Evolutionary conservation across 2,113 vertebrate species (phyloP).

Genomic region (Holacanthus passer): DNA sequence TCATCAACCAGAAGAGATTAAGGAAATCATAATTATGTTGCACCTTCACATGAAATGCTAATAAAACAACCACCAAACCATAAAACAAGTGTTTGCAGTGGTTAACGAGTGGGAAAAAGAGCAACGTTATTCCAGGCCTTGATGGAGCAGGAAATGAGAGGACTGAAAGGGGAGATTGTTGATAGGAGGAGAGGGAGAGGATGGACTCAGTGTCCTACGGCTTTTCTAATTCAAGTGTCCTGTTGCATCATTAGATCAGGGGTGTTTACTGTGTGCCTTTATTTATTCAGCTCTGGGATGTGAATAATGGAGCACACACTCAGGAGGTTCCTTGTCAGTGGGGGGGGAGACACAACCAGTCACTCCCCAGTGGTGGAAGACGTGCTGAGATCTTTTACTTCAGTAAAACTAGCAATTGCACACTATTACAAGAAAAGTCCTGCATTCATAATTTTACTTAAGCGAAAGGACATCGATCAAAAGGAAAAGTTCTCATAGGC

Average conservation of each 20-base stretch:
- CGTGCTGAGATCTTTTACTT: too few species aligned
- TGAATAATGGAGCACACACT: constrained; percentile 56
- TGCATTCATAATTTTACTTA: not conserved
- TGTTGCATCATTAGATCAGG: constrained; percentile 53
- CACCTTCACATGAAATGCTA: constrained; percentile 5
- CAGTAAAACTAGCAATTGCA: not conserved
- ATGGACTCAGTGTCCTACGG: constrained; percentile 51
- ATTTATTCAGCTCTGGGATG: constrained; percentile 53
- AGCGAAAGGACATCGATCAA: not conserved
- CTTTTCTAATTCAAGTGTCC: constrained; percentile 50
- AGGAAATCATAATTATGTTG: constrained; percentile 17
- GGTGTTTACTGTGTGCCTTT: constrained; percentile 56
- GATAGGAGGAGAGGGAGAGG: constrained; percentile 20
- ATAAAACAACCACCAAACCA: constrained; percentile 18
- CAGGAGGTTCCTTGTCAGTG: constrained; percentile 33
- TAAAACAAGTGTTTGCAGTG: constrained; percentile 7
- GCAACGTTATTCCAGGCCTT: not conserved
- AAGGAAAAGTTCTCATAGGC: not conserved
- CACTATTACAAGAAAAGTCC: not conserved
- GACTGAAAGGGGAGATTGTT: constrained; percentile 23
- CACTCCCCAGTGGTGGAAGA: not conserved
- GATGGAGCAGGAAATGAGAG: not conserved
- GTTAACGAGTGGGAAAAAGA: not conserved
- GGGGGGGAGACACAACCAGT: not conserved
- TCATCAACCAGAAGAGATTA: constrained; percentile 36